Percentiles rank a stretch among this genome's conserved stretches.
Conservation (phyloP, 2,888 invertebrate genomes). For the Julus scandinavius region DNA sequence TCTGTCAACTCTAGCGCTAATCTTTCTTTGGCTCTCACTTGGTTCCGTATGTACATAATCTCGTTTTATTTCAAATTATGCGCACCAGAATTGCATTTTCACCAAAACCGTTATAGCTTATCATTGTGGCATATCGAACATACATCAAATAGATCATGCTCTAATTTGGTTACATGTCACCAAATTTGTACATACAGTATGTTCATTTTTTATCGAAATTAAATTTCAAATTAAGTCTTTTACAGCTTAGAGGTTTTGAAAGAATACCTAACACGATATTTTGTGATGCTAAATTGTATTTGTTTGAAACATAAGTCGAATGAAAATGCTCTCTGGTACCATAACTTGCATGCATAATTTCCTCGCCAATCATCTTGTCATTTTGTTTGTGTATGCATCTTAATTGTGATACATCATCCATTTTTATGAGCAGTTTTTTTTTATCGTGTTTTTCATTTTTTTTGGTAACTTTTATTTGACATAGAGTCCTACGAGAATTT, state of each 20-base stretch:
- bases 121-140: too few relatives aligned
- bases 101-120: not conserved
- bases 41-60: conserved; percentile 58
- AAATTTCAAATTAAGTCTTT: not conserved
- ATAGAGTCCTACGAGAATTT: not conserved
- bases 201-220: not conserved
- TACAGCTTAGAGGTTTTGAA: not conserved
- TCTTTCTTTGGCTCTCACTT: conserved; percentile 52
- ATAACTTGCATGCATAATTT: not conserved
- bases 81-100: too few relatives aligned
- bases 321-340: not conserved
- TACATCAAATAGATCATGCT: too few relatives aligned
- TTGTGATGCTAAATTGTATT: not conserved
- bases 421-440: too few relatives aligned
- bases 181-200: not conserved
- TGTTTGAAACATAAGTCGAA: not conserved
- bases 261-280: not conserved
- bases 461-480: not conserved
- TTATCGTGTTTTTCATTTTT: too few relatives aligned
- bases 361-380: not conserved
- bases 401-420: not conserved
- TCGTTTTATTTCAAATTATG: not conserved
- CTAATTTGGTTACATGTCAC: too few relatives aligned
- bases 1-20: conserved; percentile 56
- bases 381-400: conserved; percentile 47